Evolutionary conservation across 1,140 invertebrate genomes (phyloP), one percentile per base, ranked within the genome.

Genomic region (Olivierus martensii): DNA sequence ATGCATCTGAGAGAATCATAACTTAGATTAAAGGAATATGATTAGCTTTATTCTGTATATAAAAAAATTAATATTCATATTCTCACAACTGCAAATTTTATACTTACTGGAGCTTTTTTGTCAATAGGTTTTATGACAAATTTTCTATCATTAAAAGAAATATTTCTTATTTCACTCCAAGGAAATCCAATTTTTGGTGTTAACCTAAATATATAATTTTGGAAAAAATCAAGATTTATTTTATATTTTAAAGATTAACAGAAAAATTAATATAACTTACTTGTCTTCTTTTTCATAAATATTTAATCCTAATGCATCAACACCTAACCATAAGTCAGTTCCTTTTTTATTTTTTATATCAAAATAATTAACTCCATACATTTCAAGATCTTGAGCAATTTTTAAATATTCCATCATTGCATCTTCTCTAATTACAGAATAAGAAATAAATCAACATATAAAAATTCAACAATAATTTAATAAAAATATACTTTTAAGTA

Each of bases 121-220:
- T 99, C 95, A 62, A 98, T 98, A 34, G 95, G 95, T 73, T 99
- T 98, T 66, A 99, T 99, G 60, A 97, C 93, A 74, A 99, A 99
- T 73, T 97, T 97, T 67, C 92, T 88, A 70, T 98, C 95, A 69
- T 97, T 97, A 72, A 97, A 99, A 21, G 93, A 96, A 66, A 99
- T 98, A 70, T 99, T 99, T 61, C 94, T 80, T 66, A 99, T 99
- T 75, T 99, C 96, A 51, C 92, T 97, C 96, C 96, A 99, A 1
- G 95, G 95, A 71, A 99, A 99, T 53, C 95, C 94, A 70, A 99
- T 98, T 75, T 98, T 99, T 3, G 86, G 92, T 49, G 87, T 95
- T 61, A 88, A 75, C 69, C 82, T 83, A 75, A 69, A 82, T 83
- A 69, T 28, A 6, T 28, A 28, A 28, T 28, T 28, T 28, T 28